phyloP scores from a whole-genome alignment of 1,140 invertebrate species.

The Calephelis nemesis region DNA sequence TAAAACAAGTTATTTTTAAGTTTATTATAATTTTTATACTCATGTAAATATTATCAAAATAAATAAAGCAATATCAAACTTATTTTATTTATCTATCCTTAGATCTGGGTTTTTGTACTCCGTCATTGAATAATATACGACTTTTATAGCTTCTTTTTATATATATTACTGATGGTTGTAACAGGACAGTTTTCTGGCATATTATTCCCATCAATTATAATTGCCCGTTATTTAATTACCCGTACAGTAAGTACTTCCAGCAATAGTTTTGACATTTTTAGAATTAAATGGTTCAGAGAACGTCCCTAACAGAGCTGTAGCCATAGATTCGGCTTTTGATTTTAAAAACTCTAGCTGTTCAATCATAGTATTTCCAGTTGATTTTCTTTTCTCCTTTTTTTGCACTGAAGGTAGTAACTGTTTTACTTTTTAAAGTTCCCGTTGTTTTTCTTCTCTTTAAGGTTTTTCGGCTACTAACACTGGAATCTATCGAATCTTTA shows the following conservation, averaged over 20 bases:
- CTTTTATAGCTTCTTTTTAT: slow-evolving; percentile 18
- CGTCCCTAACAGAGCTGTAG: slow-evolving; percentile 36
- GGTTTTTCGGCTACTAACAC: slow-evolving; percentile 29
- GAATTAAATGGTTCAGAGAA: slow-evolving; percentile 40
- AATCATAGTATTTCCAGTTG: slow-evolving; percentile 5
- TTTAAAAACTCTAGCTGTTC: slow-evolving; percentile 29
- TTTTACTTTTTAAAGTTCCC: slow-evolving; percentile 32
- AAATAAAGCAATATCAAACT: slow-evolving; percentile 12
- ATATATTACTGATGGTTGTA: slow-evolving; percentile 33
- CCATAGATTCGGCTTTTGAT: slow-evolving; percentile 36
- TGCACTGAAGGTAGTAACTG: background rate
- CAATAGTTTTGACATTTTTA: slow-evolving; percentile 23
- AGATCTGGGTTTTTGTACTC: slow-evolving; percentile 14
- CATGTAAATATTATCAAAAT: slow-evolving; percentile 14
- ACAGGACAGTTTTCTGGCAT: slow-evolving; percentile 38
- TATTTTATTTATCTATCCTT: background rate
- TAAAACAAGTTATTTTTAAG: background rate
- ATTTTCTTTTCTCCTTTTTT: slow-evolving; percentile 30
- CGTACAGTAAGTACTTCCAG: slow-evolving; percentile 32
- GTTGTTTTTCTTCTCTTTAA: slow-evolving; percentile 31
- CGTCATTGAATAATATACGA: background rate
- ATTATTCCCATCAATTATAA: slow-evolving; percentile 47
- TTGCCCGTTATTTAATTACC: too few relatives aligned
- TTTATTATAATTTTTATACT: background rate
- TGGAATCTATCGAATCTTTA: background rate